Evolutionary conservation across 1,140 invertebrate species (phyloP).

Genomic region (Neotoxoptera formosana): DNA sequence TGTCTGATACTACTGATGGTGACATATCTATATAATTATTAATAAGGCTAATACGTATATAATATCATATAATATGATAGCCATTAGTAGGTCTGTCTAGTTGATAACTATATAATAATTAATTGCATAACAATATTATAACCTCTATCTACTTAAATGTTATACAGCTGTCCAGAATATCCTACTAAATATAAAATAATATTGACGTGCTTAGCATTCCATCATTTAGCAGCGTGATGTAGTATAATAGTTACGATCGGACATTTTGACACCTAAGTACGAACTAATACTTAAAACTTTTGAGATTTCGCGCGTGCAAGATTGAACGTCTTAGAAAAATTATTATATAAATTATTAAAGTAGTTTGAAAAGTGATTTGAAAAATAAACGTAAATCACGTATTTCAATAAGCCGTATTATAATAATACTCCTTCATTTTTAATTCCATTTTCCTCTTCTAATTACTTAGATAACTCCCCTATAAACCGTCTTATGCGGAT

Average conservation of each 20-base stretch:
- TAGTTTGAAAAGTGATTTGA: background rate
- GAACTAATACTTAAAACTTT: background rate
- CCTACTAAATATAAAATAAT: too few relatives aligned
- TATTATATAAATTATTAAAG: background rate
- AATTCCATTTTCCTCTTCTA: too few relatives aligned
- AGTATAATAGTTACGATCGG: background rate
- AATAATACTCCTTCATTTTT: too few relatives aligned
- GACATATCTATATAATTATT: too few relatives aligned
- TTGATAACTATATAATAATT: background rate
- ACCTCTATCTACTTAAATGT: background rate
- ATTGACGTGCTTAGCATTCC: background rate
- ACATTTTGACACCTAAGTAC: background rate
- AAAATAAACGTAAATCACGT: background rate
- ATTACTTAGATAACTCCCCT: too few relatives aligned
- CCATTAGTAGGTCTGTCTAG: too few relatives aligned
- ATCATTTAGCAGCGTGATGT: background rate
- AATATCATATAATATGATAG: background rate
- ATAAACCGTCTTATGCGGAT: too few relatives aligned
- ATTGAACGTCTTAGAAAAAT: background rate
- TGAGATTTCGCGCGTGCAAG: background rate
- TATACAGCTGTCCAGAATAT: background rate
- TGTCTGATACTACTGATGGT: background rate
- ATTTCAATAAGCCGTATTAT: background rate
- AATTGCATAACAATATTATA: background rate
- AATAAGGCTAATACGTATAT: background rate